Conservation (phyloP, 1,140 invertebrate species). For the Penaeus vannamei region DNA sequence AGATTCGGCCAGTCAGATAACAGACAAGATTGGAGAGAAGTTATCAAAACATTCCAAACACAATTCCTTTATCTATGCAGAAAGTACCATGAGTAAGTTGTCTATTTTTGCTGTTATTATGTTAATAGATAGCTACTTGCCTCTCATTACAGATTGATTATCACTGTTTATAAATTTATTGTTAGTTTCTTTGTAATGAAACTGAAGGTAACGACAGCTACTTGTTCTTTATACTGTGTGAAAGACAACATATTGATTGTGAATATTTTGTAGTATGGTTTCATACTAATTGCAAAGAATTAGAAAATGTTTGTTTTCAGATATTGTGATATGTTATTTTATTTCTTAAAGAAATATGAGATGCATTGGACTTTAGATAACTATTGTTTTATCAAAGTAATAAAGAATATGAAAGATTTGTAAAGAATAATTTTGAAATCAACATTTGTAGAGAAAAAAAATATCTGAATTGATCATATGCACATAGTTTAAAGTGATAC, state of each 20-base stretch:
- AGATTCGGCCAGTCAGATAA: slow-evolving; percentile 53
- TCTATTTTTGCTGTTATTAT: slow-evolving; percentile 5
- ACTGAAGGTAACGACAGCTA: too few species aligned
- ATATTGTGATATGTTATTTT: neutral
- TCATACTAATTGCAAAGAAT: too few species aligned
- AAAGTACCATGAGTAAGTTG: slow-evolving; percentile 55
- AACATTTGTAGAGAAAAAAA: too few species aligned
- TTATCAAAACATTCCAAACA: slow-evolving; percentile 62
- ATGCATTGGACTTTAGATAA: too few species aligned
- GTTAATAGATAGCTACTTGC: neutral
- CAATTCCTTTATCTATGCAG: slow-evolving; percentile 64
- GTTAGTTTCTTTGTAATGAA: neutral
- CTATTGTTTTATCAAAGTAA: too few species aligned
- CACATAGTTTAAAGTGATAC: neutral
- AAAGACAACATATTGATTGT: too few species aligned
- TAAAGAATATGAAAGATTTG: too few species aligned
- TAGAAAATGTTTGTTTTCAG: too few species aligned
- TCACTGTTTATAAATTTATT: neutral
- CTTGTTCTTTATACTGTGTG: too few species aligned
- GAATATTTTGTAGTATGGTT: too few species aligned
- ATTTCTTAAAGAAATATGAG: neutral
- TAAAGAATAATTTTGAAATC: too few species aligned
- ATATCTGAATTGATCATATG: too few species aligned
- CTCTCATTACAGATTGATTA: neutral
- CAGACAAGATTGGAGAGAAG: slow-evolving; percentile 60